Evolutionary conservation across 2,888 invertebrate species (phyloP).

Genomic region (Sycophila texana): DNA sequence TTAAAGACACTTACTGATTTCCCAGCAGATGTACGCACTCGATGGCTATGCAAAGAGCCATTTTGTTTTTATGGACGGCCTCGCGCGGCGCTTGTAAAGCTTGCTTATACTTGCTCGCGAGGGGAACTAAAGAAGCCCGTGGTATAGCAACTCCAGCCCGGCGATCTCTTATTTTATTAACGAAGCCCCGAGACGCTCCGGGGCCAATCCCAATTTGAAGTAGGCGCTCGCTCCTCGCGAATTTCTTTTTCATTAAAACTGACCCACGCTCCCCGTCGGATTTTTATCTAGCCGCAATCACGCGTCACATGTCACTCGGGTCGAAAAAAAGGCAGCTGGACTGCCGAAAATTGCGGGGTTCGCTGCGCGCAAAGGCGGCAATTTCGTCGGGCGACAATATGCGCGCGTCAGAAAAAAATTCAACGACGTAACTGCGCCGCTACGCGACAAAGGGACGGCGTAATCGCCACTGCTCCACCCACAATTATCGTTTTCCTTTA

Average conservation of each 20-base stretch:
- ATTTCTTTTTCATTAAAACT: conserved; percentile 53
- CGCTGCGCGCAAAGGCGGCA: not conserved
- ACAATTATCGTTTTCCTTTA: conserved; percentile 26
- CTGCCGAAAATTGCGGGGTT: conserved; percentile 7
- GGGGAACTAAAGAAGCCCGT: not conserved
- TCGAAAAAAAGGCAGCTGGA: not conserved
- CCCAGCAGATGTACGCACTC: conserved; percentile 42
- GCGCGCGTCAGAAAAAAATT: conserved; percentile 1
- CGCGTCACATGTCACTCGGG: not conserved
- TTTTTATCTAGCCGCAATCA: not conserved
- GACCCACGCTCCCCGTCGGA: no score
- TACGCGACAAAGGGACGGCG: conserved; percentile 24
- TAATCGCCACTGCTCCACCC: conserved; percentile 35
- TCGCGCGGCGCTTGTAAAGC: conserved; percentile 42
- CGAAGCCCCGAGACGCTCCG: conserved; percentile 20
- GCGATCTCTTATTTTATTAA: conserved; percentile 55
- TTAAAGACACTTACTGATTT: conserved; percentile 51
- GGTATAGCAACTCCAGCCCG: conserved; percentile 12
- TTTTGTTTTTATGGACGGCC: conserved; percentile 72
- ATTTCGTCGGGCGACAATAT: conserved; percentile 1
- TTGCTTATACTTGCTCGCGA: conserved; percentile 21
- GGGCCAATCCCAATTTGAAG: conserved; percentile 38
- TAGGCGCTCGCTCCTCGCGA: conserved; percentile 19
- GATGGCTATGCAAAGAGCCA: conserved; percentile 61
- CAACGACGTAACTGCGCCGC: conserved; percentile 22